Percentiles rank a stretch among this genome's conserved stretches.
phyloP scores from a whole-genome alignment of 2,888 invertebrate species.

The Phorcus lineatus region DNA sequence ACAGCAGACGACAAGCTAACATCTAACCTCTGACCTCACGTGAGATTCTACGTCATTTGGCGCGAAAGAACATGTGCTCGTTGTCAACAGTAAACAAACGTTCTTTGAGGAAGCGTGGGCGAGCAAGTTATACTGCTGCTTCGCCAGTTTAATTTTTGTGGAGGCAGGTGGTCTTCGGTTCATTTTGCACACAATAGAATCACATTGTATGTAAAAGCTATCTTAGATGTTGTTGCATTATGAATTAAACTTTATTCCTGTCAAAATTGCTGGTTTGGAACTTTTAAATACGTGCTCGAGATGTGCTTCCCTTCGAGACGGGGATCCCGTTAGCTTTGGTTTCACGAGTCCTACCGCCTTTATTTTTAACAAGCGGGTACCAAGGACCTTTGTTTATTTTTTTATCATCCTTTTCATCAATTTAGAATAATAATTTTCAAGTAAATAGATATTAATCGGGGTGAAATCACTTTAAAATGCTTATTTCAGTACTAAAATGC shows the following conservation, averaged over 20 bases:
- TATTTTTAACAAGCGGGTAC: neutral
- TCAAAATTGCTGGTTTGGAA: too few species aligned
- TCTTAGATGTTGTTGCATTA: too few species aligned
- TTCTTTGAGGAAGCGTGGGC: constrained; percentile 12
- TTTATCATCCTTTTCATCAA: neutral
- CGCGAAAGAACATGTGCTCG: constrained; percentile 51
- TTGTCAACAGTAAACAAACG: constrained; percentile 36
- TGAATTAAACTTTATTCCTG: too few species aligned
- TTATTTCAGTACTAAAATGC: neutral
- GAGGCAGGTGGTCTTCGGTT: constrained; percentile 33
- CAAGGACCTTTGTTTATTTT: neutral
- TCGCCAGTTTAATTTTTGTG: neutral
- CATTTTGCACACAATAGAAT: neutral
- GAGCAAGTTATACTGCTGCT: neutral
- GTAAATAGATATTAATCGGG: neutral
- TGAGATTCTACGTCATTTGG: constrained; percentile 61
- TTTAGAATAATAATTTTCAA: neutral
- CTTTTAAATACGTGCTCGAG: too few species aligned
- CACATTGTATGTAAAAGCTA: neutral
- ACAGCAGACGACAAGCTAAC: constrained; percentile 56
- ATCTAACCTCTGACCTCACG: constrained; percentile 53
- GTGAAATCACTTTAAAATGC: neutral
- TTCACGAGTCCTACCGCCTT: neutral
- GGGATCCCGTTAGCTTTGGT: constrained; percentile 18
- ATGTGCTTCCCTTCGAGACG: too few species aligned